Evolutionary conservation across 2,113 vertebrate genomes (phyloP).

Genomic region (Antennarius striatus): DNA sequence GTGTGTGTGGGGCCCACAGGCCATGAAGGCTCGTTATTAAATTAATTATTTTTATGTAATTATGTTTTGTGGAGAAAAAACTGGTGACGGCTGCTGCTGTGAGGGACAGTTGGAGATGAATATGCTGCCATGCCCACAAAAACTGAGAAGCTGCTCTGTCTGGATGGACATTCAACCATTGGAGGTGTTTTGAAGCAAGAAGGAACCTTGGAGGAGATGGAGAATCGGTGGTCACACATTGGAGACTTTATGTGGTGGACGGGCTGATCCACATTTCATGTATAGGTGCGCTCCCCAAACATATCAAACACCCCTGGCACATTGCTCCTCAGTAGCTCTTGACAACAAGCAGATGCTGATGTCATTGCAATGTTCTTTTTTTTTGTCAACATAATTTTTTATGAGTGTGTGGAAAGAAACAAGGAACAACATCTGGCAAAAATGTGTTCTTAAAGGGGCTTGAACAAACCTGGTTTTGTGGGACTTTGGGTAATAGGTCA

Average conservation of each 20-base stretch:
- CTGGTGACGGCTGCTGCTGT: slow-evolving; percentile 6
- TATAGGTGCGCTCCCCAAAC: background rate
- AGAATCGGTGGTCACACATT: slow-evolving; percentile 10
- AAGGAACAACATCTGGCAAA: slow-evolving; percentile 74
- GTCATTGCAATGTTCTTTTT: slow-evolving; percentile 49
- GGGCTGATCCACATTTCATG: background rate
- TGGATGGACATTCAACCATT: slow-evolving; percentile 46
- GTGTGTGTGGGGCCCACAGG: no score
- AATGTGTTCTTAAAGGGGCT: slow-evolving; percentile 67
- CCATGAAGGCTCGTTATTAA: no score
- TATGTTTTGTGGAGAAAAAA: background rate
- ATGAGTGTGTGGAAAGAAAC: slow-evolving; percentile 73
- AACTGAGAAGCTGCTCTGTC: slow-evolving; percentile 26
- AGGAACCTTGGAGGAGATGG: slow-evolving; percentile 11
- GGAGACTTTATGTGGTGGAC: slow-evolving; percentile 14
- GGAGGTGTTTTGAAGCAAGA: slow-evolving; percentile 28
- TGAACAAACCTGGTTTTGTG: slow-evolving; percentile 78
- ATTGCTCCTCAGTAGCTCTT: slow-evolving; percentile 37
- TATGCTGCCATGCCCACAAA: slow-evolving; percentile 25
- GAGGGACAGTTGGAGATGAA: slow-evolving; percentile 21
- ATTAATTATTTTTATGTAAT: no score
- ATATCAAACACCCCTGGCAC: slow-evolving; percentile 21
- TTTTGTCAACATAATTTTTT: slow-evolving; percentile 65
- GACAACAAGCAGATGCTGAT: slow-evolving; percentile 64
- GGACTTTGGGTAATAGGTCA: slow-evolving; percentile 77